Evolutionary conservation across 2,113 vertebrate species (phyloP).

Genomic region (Scolopax mira): DNA sequence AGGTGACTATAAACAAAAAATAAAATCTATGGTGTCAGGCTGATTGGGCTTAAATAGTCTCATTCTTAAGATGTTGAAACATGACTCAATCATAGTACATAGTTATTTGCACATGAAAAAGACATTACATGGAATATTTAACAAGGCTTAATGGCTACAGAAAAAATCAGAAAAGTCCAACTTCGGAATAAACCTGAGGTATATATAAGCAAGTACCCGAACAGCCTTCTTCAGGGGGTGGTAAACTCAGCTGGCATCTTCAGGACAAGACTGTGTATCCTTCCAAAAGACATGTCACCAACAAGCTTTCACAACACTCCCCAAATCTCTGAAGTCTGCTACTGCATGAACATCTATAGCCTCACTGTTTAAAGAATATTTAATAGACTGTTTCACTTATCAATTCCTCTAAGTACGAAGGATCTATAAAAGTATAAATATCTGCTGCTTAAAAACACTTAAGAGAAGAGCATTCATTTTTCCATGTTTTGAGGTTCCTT

Average conservation of each 20-base stretch:
- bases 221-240: background rate
- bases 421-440: background rate
- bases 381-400: background rate
- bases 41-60: background rate
- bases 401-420: background rate
- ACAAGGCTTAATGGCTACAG: background rate
- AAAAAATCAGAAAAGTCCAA: background rate
- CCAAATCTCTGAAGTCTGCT: background rate
- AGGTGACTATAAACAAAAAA: background rate
- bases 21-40: background rate
- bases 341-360: background rate
- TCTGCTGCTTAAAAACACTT: background rate
- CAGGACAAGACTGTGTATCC: background rate
- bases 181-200: background rate
- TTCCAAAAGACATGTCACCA: background rate
- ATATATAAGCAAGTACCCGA: background rate
- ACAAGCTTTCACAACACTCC: background rate
- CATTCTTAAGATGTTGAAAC: background rate
- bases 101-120: background rate
- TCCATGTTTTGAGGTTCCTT: background rate
- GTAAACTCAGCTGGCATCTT: background rate
- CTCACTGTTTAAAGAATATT: background rate
- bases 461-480: background rate
- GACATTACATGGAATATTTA: background rate
- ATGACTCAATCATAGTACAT: background rate